Percentiles rank a stretch among this genome's conserved stretches.
phyloP scores from a whole-genome alignment of 2,113 vertebrate genomes.

The Platichthys stellatus region DNA sequence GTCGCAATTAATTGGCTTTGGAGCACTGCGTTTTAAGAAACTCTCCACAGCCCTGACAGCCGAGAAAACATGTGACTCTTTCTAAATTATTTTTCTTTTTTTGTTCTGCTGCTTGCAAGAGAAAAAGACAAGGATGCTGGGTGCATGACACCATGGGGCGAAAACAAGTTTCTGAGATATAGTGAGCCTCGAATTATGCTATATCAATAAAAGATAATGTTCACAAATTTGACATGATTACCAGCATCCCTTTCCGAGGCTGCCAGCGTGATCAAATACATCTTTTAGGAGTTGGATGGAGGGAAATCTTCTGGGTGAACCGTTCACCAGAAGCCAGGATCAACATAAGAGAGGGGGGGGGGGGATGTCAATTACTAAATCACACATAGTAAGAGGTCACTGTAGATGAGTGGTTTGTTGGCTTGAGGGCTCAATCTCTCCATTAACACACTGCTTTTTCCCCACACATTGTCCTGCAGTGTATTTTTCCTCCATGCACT shows the following conservation, averaged over 20 bases:
- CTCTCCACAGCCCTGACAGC: slow-evolving; percentile 18
- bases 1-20: slow-evolving; percentile 33
- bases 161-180: slow-evolving; percentile 5
- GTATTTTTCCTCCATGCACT: neutral
- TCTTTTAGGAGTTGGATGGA: slow-evolving; percentile 31
- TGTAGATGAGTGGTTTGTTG: slow-evolving; percentile 27
- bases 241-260: slow-evolving; percentile 14
- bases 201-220: slow-evolving; percentile 23
- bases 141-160: neutral
- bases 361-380: slow-evolving; percentile 53
- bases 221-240: slow-evolving; percentile 18
- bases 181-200: neutral
- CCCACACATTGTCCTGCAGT: neutral
- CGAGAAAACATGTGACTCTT: slow-evolving; percentile 1
- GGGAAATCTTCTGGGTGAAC: slow-evolving; percentile 36
- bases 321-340: slow-evolving; percentile 50
- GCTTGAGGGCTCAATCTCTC: slow-evolving; percentile 39
- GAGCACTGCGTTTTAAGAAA: slow-evolving; percentile 28
- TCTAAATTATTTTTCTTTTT: slow-evolving; percentile 23
- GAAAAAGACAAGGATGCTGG: slow-evolving; percentile 1
- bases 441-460: neutral
- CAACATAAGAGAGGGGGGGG: slow-evolving; percentile 34
- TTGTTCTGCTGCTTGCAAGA: neutral
- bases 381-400: slow-evolving; percentile 47
- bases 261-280: slow-evolving; percentile 41